These are phyloP conservation scores for Lasioglossum morio DNA, from an alignment of 2,888 invertebrate genomes.

Conservation along the genomic window DNA sequence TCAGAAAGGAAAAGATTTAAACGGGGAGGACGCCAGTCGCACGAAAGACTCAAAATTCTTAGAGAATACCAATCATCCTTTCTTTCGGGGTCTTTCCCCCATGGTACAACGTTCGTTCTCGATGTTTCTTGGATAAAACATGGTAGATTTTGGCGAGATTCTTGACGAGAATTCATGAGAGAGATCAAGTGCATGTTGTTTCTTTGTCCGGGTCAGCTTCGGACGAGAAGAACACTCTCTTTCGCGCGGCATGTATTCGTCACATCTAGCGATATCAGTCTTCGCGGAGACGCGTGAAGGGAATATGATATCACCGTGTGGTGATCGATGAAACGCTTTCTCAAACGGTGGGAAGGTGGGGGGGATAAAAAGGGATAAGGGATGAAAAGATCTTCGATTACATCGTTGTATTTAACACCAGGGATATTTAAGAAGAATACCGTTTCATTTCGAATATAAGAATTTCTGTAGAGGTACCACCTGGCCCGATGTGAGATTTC, in stretches of 20 bases:
- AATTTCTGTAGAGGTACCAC: conserved; percentile 8
- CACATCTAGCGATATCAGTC: conserved; percentile 45
- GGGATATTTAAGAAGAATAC: neutral
- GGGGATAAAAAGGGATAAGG: neutral
- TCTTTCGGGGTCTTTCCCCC: conserved; percentile 21
- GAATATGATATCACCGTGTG: conserved; percentile 41
- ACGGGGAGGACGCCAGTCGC: conserved; percentile 63
- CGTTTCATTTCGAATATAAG: neutral
- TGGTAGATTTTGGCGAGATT: conserved; percentile 43
- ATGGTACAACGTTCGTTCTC: conserved; percentile 30
- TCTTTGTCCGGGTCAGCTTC: conserved; percentile 14
- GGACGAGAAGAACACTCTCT: neutral
- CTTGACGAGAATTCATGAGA: conserved; percentile 59
- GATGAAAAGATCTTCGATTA: neutral
- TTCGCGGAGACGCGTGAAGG: conserved; percentile 12
- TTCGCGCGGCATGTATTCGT: conserved; percentile 34
- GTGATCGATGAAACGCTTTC: conserved; percentile 1
- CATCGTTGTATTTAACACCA: neutral
- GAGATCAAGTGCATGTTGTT: conserved; percentile 31
- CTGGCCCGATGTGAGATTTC: conserved; percentile 22
- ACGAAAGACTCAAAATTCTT: conserved; percentile 57
- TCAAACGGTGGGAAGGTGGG: neutral
- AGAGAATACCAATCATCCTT: conserved; percentile 49
- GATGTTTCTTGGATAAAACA: conserved; percentile 40
- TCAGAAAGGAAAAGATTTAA: conserved; percentile 65